These are phyloP conservation scores for Pseudorasbora parva DNA, from an alignment of 2,113 vertebrate species.

Conservation along the genomic window DNA sequence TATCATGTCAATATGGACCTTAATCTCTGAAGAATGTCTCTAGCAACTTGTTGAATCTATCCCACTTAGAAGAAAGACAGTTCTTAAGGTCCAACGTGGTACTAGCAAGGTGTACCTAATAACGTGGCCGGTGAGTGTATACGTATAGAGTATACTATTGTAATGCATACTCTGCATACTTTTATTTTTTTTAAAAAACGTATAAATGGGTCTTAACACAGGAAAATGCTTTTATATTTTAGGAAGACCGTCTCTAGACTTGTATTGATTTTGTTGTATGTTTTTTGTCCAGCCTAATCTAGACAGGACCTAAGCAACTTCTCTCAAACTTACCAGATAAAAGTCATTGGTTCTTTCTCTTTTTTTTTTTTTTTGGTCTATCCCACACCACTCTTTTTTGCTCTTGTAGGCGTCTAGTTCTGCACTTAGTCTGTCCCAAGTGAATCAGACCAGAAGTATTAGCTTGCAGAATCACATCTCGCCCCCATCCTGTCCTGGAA, in stretches of 20 bases:
- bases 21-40: too few species aligned
- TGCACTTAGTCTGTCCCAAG: conserved; percentile 8
- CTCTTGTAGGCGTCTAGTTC: conserved; percentile 54
- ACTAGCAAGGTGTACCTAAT: too few species aligned
- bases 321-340: background rate
- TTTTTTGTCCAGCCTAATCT: background rate
- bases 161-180: background rate
- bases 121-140: too few species aligned
- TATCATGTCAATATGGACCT: too few species aligned
- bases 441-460: conserved; percentile 82
- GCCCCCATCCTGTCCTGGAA: conserved; percentile 61
- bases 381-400: background rate
- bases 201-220: background rate
- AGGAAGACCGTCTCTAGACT: background rate
- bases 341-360: background rate
- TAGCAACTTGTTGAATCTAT: too few species aligned
- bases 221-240: background rate
- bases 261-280: background rate
- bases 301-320: background rate
- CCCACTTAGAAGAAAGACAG: too few species aligned
- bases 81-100: too few species aligned
- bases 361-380: background rate
- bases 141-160: too few species aligned
- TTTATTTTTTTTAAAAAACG: background rate
- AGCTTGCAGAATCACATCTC: conserved; percentile 84